Evolutionary conservation across 2,113 vertebrate species (phyloP), one percentile per base, ranked within the genome.

Genomic region (Orthonyx spaldingii): DNA sequence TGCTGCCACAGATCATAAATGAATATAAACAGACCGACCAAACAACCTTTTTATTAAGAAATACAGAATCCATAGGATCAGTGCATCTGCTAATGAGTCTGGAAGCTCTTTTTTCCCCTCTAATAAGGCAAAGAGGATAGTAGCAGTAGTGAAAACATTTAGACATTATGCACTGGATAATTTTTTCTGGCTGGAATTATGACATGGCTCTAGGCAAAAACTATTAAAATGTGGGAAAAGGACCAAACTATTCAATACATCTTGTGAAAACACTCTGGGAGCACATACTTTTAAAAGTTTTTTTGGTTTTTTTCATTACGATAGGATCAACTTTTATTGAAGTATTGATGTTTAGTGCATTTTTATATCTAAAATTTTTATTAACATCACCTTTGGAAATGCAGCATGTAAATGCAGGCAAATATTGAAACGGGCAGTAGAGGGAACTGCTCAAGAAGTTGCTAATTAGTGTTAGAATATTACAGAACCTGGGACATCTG

Each of bases 151-250:
- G 28, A 86, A 92, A 85, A 75, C 27, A 90, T 86, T 94, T 55
- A 87, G 37, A 77, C 37, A 44, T 87, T 77, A 91, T 24, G 37
- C 33, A 64, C 13, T 82, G 30, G n/a, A 30, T 70, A 88, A 7
- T 32, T 75, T 93, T 89, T 95, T 83, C 75, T 96, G 61, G 20
- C 15, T n/a, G 90, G 59, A 61, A 28, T 61, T 76, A 55, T 75
- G 87, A 65, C 28, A 94, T 16, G 65, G 49, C 44, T 97, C 63
- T 46, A 94, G 95, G 78, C 8, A 96, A 92, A 96, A 94, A 23
- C 57, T 89, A 90, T 96, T 97, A 94, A 94, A 95, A 93, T 83
- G 35, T 92, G 79, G 70, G 69, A 89, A 92, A 80, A 71, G 13
- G n/a, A 87, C 53, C 61, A 94, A 94, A 95, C 9, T 11, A 42